These are phyloP conservation scores for Nemapogon koenigi DNA, from an alignment of 2,888 invertebrate genomes.

Conservation along the genomic window DNA sequence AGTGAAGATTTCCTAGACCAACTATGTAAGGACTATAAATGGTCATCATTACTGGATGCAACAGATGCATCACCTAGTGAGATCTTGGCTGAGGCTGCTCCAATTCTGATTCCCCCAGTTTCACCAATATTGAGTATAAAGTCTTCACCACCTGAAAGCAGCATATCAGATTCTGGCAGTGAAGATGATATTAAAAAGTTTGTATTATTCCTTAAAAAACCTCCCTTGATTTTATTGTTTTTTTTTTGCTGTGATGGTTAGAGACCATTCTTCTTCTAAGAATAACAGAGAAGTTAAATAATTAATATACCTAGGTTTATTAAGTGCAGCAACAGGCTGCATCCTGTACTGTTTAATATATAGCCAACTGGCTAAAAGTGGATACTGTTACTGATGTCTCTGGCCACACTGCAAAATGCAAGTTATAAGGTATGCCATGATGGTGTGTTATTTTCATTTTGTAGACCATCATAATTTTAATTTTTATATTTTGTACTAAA, in stretches of 20 bases:
- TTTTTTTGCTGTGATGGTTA: conserved; percentile 7
- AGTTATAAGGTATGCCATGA: no score
- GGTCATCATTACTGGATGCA: conserved; percentile 48
- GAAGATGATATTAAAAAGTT: conserved; percentile 58
- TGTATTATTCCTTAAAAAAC: conserved; percentile 13
- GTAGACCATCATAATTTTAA: no score
- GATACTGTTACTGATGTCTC: no score
- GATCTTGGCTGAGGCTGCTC: conserved; percentile 54
- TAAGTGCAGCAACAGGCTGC: no score
- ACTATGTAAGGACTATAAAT: conserved; percentile 43
- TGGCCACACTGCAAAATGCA: no score
- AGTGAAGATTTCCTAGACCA: conserved; percentile 53
- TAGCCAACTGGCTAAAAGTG: no score
- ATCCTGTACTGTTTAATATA: no score
- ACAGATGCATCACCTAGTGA: conserved; percentile 56
- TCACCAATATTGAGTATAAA: conserved; percentile 43
- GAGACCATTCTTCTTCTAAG: no score
- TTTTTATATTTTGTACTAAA: no score
- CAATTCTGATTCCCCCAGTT: conserved; percentile 39
- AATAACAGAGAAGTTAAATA: no score
- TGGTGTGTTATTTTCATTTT: no score
- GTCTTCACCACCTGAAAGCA: conserved; percentile 42
- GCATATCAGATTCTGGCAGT: conserved; percentile 52
- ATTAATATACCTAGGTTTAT: no score
- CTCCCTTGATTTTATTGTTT: conserved; percentile 5